Evolutionary conservation across 2,797 vertebrate species (phyloP), one percentile per base, ranked within the genome.

Genomic region (Poecilia velifera): DNA sequence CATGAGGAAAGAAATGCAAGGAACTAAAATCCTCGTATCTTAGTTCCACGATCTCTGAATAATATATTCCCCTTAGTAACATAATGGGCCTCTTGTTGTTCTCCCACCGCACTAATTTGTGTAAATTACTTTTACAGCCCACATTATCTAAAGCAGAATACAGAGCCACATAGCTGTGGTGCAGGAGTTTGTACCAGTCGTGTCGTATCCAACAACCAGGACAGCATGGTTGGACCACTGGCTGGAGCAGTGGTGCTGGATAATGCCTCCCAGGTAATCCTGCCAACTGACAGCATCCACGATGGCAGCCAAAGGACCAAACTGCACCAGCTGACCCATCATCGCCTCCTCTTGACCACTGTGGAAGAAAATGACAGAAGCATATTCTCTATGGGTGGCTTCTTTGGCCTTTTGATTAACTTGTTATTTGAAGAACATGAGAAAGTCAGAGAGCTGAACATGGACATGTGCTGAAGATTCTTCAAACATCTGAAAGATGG

Each of bases 211-310:
- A 14, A 96, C 96, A 66, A 99, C 79, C 51, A 98, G 94, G 22
- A 98, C 96, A 0, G 98, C 98, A 22, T 98, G 97, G 91, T 98
- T 98, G 62, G 98, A 94, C 81, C 95, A 90, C 28, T 94, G 96
- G 81, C 97, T 96, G 89, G 98, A 98, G 91, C 98, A 98, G 86
- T 98, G 98, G 85, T 98, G 96, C n/a, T 98, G 97, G 89, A 99
- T 98, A 83, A 99, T 94, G 74, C 98, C 97, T 77, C 97, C 97
- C 22, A 97, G 95, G 80, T 99, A 99, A 94, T 98, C 97, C 85
- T 98, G 98, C 98, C 98, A 99, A 94, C 97, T 98, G 81, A 97
- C 45, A 0, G 98, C 97, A 88, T 98, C 97, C 7, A 98, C 97
- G 0, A 96, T 88, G 34, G 94, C 97, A 59, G 95, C 93, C 92